Base-by-base conservation (phyloP, 2,888 invertebrate genomes). In the Quadroppia sp. region DNA sequence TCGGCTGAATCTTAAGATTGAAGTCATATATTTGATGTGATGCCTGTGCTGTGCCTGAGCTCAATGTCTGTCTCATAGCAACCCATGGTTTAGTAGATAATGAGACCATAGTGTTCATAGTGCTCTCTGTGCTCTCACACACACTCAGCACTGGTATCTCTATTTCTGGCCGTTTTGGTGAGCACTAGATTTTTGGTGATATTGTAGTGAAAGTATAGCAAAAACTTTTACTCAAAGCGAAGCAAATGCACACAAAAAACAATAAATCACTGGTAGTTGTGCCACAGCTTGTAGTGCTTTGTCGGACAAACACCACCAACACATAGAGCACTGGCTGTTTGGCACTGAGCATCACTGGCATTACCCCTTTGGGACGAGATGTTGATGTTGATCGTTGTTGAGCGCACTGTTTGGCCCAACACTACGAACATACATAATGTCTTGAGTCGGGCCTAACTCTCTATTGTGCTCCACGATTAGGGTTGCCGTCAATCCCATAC, bases 21-120 rank as follows among this genome's bases (percentile, higher is more conserved):
- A 36, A 64, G 64, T 64, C 64, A 64, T 64, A 64, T 36, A 64
- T 64, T 64, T 64, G 64, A 64, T 64, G 64, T 64, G 64, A 64
- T 64, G 64, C 50, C 50, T 50, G n/a, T 9, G 50, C 36, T 36
- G 6, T 4, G 11, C 17, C 56, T 56, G 56, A 56, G 25, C 56
- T 56, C 13, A 56, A 56, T 64, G 64, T n/a, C 64, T 64, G 64
- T 64, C 64, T 64, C 64, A 64, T 64, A 64, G 64, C 64, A 64
- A 64, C 64, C 64, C 36, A 36, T 36, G 36, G 64, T 64, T 64
- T 64, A 36, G n/a, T 32, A 64, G 64, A 64, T 64, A 64, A 64
- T 64, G 64, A 64, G 64, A 64, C 64, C 36, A n/a, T 64, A 36
- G 32, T 36, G 64, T 64, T 56, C 13, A 20, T 25, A 56, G 11